Evolutionary conservation across 2,888 invertebrate genomes (phyloP).

Genomic region (Diaprepes abbreviatus): DNA sequence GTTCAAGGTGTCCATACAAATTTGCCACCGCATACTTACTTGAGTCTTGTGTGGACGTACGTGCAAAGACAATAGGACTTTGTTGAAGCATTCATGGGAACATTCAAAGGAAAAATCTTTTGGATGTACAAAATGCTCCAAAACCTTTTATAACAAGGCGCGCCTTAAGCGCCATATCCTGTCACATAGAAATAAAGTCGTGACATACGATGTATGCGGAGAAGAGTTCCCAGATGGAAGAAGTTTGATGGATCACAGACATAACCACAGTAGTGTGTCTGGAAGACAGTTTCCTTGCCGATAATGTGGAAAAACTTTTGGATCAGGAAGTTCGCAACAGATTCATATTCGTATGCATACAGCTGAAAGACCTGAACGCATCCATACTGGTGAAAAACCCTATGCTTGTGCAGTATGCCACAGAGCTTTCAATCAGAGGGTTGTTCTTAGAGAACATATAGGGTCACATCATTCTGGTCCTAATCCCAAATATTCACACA

Average conservation of each 20-base stretch:
- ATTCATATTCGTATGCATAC: constrained; percentile 90
- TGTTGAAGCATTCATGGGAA: constrained; percentile 79
- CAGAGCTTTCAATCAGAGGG: constrained; percentile 89
- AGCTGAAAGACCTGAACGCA: constrained; percentile 83
- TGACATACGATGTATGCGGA: constrained; percentile 78
- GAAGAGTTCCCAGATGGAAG: constrained; percentile 80
- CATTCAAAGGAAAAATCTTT: constrained; percentile 73
- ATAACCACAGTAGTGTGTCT: constrained; percentile 68
- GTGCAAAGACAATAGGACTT: constrained; percentile 77
- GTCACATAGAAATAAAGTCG: constrained; percentile 79
- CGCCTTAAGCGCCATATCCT: constrained; percentile 77
- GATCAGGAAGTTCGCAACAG: constrained; percentile 87
- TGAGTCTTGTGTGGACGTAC: constrained; percentile 78
- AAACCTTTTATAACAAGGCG: constrained; percentile 80
- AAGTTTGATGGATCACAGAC: constrained; percentile 78
- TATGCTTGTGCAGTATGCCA: constrained; percentile 91
- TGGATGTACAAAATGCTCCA: constrained; percentile 78
- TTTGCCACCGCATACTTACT: constrained; percentile 74
- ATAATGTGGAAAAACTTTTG: constrained; percentile 91
- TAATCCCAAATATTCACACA: constrained; percentile 77
- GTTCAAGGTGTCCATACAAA: constrained; percentile 73
- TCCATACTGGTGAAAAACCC: constrained; percentile 84
- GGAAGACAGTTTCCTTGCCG: constrained; percentile 82
- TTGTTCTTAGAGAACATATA: constrained; percentile 87
- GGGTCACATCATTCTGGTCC: constrained; percentile 86